These are phyloP conservation scores for Notechis scutatus DNA, from an alignment of 2,113 vertebrate genomes.

Conservation along the genomic window DNA sequence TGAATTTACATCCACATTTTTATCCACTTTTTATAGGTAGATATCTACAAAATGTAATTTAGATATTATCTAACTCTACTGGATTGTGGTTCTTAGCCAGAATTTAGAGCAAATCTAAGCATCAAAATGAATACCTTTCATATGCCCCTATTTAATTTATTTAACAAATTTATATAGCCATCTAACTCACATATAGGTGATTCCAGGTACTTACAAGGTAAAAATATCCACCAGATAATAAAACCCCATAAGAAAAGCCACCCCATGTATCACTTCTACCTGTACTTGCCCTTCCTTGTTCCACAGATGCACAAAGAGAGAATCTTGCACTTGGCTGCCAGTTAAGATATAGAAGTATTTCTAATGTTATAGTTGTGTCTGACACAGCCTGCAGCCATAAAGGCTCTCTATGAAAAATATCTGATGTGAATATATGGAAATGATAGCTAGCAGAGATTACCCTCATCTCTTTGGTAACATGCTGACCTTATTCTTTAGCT, in stretches of 20 bases:
- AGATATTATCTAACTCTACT: background rate
- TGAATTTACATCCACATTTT: background rate
- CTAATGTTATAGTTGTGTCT: background rate
- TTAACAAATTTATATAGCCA: background rate
- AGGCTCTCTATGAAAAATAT: background rate
- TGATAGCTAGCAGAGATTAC: background rate
- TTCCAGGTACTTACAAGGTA: background rate
- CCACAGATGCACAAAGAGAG: background rate
- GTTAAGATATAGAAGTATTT: background rate
- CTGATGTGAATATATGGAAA: background rate
- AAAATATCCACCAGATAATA: background rate
- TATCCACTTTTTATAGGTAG: background rate
- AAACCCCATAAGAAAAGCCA: background rate
- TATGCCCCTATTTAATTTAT: background rate
- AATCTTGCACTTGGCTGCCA: background rate
- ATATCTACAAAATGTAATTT: background rate
- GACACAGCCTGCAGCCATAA: background rate
- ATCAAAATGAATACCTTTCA: background rate
- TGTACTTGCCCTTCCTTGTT: background rate
- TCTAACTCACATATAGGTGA: background rate
- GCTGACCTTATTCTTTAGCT: background rate
- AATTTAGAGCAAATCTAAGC: background rate
- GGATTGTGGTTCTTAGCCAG: background rate
- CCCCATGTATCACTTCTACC: background rate
- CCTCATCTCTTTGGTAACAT: background rate